These are phyloP conservation scores for Agonum fuliginosum DNA, from an alignment of 2,888 invertebrate genomes.

Conservation along the genomic window DNA sequence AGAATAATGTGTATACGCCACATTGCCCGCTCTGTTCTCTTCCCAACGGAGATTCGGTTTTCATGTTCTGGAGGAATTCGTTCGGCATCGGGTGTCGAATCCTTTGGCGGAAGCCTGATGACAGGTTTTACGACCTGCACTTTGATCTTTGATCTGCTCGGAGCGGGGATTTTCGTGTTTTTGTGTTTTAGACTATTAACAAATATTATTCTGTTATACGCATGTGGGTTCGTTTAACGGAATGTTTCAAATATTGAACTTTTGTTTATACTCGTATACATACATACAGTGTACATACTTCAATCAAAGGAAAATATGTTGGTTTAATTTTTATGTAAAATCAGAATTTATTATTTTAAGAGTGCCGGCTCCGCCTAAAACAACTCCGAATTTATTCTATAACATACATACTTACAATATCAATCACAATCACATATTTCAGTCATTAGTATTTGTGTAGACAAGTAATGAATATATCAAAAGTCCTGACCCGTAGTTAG, in stretches of 20 bases:
- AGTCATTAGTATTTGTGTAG: too few relatives aligned
- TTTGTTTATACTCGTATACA: too few relatives aligned
- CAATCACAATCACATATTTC: too few relatives aligned
- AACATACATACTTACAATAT: too few relatives aligned
- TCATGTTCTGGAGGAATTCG: not conserved
- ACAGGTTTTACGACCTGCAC: conserved; percentile 13
- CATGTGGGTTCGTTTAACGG: not conserved
- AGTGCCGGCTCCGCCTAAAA: too few relatives aligned
- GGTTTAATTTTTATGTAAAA: too few relatives aligned
- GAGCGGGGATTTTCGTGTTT: not conserved
- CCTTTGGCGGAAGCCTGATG: conserved; percentile 1
- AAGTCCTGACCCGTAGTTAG: too few relatives aligned
- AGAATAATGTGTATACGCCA: conserved; percentile 40
- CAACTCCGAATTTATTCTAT: too few relatives aligned
- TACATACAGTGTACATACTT: too few relatives aligned
- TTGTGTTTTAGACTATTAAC: not conserved
- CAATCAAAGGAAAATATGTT: too few relatives aligned
- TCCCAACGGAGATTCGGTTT: not conserved
- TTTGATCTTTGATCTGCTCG: conserved; percentile 31
- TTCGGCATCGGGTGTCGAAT: conserved; percentile 9
- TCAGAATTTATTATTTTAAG: too few relatives aligned
- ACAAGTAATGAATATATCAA: too few relatives aligned
- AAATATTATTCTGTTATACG: conserved; percentile 22
- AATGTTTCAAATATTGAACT: not conserved
- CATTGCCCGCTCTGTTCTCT: not conserved